These are phyloP conservation scores for Trachymyrmex septentrionalis DNA, from an alignment of 1,140 invertebrate species.

Conservation along the genomic window DNA sequence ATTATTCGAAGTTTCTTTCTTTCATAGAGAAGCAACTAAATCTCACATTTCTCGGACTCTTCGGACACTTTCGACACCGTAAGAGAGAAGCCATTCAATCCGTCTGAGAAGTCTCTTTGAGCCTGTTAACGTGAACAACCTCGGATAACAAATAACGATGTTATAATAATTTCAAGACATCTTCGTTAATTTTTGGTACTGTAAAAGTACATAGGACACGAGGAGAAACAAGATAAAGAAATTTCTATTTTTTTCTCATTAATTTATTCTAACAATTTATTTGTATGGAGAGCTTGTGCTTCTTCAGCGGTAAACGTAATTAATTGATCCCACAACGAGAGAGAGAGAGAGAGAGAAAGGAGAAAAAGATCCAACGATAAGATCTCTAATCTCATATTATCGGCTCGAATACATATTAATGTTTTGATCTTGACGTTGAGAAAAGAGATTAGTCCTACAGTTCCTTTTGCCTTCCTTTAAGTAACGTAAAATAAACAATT, in stretches of 20 bases:
- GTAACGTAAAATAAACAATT: slow-evolving; percentile 32
- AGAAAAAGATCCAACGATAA: not conserved
- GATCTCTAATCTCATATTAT: slow-evolving; percentile 57
- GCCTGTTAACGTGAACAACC: slow-evolving; percentile 7
- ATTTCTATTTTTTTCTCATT: not conserved
- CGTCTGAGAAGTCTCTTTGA: not conserved
- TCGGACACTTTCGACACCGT: not conserved
- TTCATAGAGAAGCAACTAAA: slow-evolving; percentile 28
- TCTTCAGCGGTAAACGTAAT: not conserved
- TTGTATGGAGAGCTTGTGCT: not conserved
- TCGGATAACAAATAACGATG: not conserved
- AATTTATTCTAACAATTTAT: slow-evolving; percentile 14
- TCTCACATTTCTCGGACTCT: slow-evolving; percentile 36
- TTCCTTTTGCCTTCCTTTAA: not conserved
- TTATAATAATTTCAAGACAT: not conserved
- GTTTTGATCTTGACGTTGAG: slow-evolving; percentile 18
- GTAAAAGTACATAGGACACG: not conserved
- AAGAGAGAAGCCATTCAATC: slow-evolving; percentile 35
- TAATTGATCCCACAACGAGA: not conserved
- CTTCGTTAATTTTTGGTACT: not conserved
- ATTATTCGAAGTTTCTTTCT: slow-evolving; percentile 48
- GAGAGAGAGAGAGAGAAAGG: not conserved
- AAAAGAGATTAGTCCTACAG: not conserved
- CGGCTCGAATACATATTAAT: no score
- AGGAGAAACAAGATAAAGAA: not conserved